phyloP scores from a whole-genome alignment of 2,797 vertebrate species.

The Helicolenus hilgendorfi region DNA sequence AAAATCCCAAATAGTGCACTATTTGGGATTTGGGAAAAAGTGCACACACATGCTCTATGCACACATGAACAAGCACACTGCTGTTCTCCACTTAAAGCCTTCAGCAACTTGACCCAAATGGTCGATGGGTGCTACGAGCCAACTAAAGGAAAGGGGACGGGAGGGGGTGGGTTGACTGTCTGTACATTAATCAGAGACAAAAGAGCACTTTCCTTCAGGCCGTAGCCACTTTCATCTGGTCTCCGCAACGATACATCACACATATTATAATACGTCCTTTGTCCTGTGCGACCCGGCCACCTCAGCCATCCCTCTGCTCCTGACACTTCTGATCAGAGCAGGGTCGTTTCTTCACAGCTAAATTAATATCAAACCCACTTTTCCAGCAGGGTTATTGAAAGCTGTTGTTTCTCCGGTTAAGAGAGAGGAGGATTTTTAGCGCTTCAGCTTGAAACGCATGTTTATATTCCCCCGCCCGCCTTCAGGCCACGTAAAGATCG shows the following conservation, averaged over 20 bases:
- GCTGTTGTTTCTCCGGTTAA: slow-evolving; percentile 19
- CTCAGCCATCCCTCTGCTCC: not conserved
- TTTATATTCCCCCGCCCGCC: not conserved
- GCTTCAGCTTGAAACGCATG: not conserved
- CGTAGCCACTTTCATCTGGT: slow-evolving; percentile 30
- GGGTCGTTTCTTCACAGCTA: not conserved
- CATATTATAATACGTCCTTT: not conserved
- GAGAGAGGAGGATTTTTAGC: not conserved
- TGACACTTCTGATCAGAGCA: slow-evolving; percentile 18
- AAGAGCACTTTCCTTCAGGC: slow-evolving; percentile 51
- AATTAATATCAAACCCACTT: slow-evolving; percentile 25
- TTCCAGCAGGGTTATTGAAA: slow-evolving; percentile 4
- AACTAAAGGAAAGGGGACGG: slow-evolving; percentile 34
- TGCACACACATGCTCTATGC: not conserved
- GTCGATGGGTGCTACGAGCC: slow-evolving; percentile 35
- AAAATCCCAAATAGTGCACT: not conserved
- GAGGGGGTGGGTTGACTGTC: slow-evolving; percentile 8
- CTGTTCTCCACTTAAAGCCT: slow-evolving; percentile 60
- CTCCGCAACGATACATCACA: slow-evolving; percentile 43
- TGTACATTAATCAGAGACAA: slow-evolving; percentile 60
- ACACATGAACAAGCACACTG: slow-evolving; percentile 39
- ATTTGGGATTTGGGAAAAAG: too few relatives aligned
- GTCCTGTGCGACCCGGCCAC: not conserved
- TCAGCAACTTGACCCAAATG: slow-evolving; percentile 72
- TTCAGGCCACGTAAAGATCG: not conserved